Evolutionary conservation across 2,113 vertebrate genomes (phyloP), one percentile per base, ranked within the genome.

Genomic region (Paradisaea rubra): DNA sequence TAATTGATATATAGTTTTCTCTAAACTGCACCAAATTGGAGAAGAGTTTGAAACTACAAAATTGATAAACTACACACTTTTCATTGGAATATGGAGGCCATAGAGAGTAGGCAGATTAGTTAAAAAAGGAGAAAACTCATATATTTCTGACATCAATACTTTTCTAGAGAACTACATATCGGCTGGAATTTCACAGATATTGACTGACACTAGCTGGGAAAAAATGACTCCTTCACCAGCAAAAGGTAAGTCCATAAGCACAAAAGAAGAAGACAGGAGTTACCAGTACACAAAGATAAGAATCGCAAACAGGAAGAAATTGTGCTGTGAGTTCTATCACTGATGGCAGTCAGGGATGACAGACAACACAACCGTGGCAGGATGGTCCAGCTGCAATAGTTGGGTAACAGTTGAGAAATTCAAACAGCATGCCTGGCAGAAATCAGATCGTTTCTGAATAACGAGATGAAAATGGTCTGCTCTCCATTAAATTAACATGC

Each of bases 401-500:
- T 91, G 93, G 57, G 79, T 77, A 91, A 83, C 85, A 96, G 79
- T 64, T 74, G 78, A 94, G 79, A 93, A 94, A 91, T 76, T 86
- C 70, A 84, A 96, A 93, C 89, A 85, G 87, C 57, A 81, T 72
- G 90, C 89, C 88, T 94, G 90, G 95, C 88, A 94, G 89, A 94
- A 96, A 88, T 86, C 81, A 78, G 78, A 89, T 56, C 8, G 7
- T 91, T 95, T 96, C 90, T 91, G 89, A 95, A 73, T 83, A 96
- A 83, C 20, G 3, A 93, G 63, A 96, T 65, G 60, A 94, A 95
- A 96, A 95, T 69, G 92, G 90, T 95, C 94, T 96, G 96, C 78
- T 96, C 74, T 91, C 91, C 90, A 92, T 95, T 96, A 96, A 93
- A 96, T 96, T 93, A 94, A 89, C 74, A 81, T 95, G 88, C 71